Evolutionary conservation across 2,797 vertebrate genomes (phyloP), one percentile per base, ranked within the genome.

Genomic region (Crocodylus rhombifer): DNA sequence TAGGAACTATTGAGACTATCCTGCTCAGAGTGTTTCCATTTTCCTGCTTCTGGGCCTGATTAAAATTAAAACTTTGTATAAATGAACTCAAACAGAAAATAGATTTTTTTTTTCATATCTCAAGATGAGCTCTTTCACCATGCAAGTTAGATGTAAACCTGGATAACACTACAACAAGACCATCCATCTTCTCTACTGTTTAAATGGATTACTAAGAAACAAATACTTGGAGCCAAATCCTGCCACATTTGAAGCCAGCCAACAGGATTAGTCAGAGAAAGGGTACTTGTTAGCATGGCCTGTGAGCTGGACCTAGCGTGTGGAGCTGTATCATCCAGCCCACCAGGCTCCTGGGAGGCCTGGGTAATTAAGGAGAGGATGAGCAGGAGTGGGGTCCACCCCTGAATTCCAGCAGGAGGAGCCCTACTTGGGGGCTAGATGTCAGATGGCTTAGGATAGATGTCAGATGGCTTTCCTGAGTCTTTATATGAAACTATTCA

Each of bases 91-190:
- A 88, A 67, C 21, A 60, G 82, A 61, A 4, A n/a, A 1, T 1
- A 1, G 1, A 0, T 0, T 16, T 74, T 51, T 51, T 64, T 63
- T 36, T 4, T 78, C 30, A 6, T 62, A 1, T 82, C 36, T 88
- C 14, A 3, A 51, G 64, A 91, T 77, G 25, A 11, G 17, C 5
- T 28, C 21, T 28, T 67, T 9, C 2, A 0, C 6, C 91, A 2
- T 30, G 9, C 42, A 51, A 51, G 42, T 51, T 51, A 51, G 42
- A 51, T 51, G 42, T 51, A 51, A 51, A 51, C 42, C 42, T 51
- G 30, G 14, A 16, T 2, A 84, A 57, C 3, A 25, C 23, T 88
- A 25, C 62, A 74, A 7, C 13, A 33, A 61, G 77, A 62, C 6
- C 82, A 76, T 26, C 7, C 4, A 9, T 0, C 1, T 33, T 42